Conservation (phyloP, 2,113 vertebrate species). For the Semnornis frantzii region DNA sequence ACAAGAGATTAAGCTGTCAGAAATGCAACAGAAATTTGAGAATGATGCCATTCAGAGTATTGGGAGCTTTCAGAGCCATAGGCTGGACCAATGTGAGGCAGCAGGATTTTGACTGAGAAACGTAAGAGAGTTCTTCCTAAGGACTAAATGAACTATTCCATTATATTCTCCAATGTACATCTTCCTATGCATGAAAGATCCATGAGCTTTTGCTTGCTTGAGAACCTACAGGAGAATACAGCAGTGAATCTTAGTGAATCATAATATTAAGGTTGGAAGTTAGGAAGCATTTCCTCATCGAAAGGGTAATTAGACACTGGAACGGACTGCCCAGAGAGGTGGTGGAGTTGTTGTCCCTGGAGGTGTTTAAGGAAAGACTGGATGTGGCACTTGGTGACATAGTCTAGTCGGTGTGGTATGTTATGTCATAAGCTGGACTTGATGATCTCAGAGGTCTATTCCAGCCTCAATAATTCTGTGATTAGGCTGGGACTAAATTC, state of each 20-base stretch:
- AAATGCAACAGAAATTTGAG: background rate
- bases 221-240: background rate
- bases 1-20: background rate
- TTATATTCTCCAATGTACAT: accelerated
- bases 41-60: background rate
- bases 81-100: background rate
- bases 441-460: too few species aligned
- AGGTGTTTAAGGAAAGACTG: too few species aligned
- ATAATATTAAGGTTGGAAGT: background rate
- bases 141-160: background rate
- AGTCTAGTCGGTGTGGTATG: too few species aligned
- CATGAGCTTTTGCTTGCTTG: background rate
- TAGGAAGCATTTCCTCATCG: too few species aligned
- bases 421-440: too few species aligned
- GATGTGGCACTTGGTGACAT: too few species aligned
- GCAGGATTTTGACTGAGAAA: background rate
- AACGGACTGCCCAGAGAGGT: too few species aligned
- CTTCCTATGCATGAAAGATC: background rate
- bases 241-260: background rate
- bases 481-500: background rate
- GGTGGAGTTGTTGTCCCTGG: too few species aligned
- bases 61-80: background rate
- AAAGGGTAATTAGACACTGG: too few species aligned
- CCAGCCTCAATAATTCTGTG: too few species aligned
- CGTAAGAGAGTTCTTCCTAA: background rate